phyloP scores from a whole-genome alignment of 2,797 vertebrate genomes.

The Xenentodon cancila region DNA sequence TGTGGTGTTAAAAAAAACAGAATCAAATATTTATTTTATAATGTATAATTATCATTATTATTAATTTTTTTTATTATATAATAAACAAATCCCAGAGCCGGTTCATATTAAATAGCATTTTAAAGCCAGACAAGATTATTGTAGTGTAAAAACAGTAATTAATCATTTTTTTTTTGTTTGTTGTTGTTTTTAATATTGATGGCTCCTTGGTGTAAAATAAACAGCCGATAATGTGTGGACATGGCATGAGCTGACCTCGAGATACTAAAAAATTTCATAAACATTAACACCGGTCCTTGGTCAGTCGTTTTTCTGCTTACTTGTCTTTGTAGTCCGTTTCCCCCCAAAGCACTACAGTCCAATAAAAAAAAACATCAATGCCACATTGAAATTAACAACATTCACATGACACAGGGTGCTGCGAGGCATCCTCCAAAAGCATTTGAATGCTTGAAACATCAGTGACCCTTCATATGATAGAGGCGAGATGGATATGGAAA shows the following conservation, averaged over 20 bases:
- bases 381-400: constrained; percentile 67
- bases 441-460: constrained; percentile 67
- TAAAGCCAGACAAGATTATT: constrained; percentile 18
- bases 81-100: too few relatives aligned
- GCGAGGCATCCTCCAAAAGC: constrained; percentile 71
- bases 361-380: constrained; percentile 66
- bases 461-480: constrained; percentile 69
- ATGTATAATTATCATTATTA: constrained; percentile 3
- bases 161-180: constrained; percentile 9
- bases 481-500: constrained; percentile 64
- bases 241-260: constrained; percentile 49
- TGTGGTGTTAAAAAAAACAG: too few relatives aligned
- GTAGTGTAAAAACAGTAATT: constrained; percentile 9
- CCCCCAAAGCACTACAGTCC: constrained; percentile 57
- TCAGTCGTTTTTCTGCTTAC: constrained; percentile 73
- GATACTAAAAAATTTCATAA: constrained; percentile 60
- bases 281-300: constrained; percentile 64
- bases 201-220: constrained; percentile 39
- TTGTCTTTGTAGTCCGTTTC: constrained; percentile 72
- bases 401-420: constrained; percentile 69
- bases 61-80: constrained; percentile 6
- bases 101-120: constrained; percentile 1
- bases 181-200: neutral
- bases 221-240: constrained; percentile 54
- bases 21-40: too few relatives aligned